phyloP scores from a whole-genome alignment of 2,888 invertebrate species.

The Leptinotarsa rubiginosa region DNA sequence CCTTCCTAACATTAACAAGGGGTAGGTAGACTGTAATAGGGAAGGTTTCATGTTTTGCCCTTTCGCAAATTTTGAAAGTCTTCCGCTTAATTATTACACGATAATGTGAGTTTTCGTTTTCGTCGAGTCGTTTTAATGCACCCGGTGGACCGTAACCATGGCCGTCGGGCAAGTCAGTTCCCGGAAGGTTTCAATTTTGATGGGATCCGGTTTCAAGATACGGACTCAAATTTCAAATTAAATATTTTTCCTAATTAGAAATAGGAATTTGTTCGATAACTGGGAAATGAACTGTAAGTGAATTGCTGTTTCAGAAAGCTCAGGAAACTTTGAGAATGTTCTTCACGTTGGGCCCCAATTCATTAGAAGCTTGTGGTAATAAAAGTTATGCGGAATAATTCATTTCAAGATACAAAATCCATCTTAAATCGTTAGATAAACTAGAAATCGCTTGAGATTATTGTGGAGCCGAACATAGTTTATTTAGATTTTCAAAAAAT shows the following conservation, averaged over 20 bases:
- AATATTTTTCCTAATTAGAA: not conserved
- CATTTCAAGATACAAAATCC: no score
- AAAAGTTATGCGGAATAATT: no score
- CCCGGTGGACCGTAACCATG: constrained; percentile 18
- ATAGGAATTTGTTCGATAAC: not conserved
- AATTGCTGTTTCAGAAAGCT: no score
- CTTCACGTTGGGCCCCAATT: not conserved
- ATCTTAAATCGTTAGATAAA: no score
- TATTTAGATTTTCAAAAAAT: no score
- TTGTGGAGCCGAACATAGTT: no score
- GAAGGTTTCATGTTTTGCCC: constrained; percentile 14
- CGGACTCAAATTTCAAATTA: not conserved
- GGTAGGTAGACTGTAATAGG: constrained; percentile 12
- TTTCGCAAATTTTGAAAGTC: constrained; percentile 14
- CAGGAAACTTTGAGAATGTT: no score
- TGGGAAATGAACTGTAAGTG: not conserved
- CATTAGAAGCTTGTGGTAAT: not conserved
- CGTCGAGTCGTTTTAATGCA: constrained; percentile 7
- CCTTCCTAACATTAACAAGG: constrained; percentile 10
- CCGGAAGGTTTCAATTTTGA: not conserved
- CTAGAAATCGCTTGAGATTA: no score
- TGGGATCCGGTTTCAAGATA: not conserved
- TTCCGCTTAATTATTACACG: constrained; percentile 21
- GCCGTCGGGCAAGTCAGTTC: not conserved
- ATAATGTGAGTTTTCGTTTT: constrained; percentile 17